Percentiles rank a stretch among this genome's conserved stretches.
phyloP scores from a whole-genome alignment of 2,113 vertebrate species.

The Vulpes lagopus region DNA sequence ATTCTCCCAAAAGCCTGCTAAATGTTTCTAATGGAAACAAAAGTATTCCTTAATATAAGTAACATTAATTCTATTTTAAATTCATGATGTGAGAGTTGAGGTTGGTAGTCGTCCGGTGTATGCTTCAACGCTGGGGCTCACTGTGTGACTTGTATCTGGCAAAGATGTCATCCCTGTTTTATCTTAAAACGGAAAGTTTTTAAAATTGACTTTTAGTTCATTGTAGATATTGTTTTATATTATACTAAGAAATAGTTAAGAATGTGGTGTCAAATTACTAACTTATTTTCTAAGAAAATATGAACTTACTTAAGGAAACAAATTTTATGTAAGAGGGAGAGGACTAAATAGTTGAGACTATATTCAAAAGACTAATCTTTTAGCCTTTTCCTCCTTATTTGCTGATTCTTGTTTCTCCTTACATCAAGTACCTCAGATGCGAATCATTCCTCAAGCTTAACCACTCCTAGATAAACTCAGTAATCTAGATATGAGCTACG shows the following conservation, averaged over 20 bases:
- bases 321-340: background rate
- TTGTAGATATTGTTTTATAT: conserved; percentile 1
- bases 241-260: conserved; percentile 5
- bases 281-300: background rate
- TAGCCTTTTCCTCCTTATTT: background rate
- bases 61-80: conserved; percentile 66
- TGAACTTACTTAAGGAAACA: background rate
- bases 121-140: background rate
- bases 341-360: background rate
- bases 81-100: background rate
- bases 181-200: background rate
- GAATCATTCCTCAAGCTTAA: background rate
- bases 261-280: background rate
- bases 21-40: conserved; percentile 66
- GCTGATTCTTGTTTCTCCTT: background rate
- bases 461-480: background rate
- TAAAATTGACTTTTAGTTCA: background rate
- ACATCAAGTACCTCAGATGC: background rate
- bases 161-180: background rate
- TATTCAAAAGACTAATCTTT: background rate
- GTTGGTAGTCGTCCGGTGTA: background rate
- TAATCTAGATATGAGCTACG: background rate
- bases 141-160: background rate
- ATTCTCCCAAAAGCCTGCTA: conserved; percentile 50
- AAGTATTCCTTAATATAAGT: conserved; percentile 61